These are phyloP conservation scores for Caenorhabditis inopinata DNA, from an alignment of 1,140 invertebrate species.

Conservation along the genomic window DNA sequence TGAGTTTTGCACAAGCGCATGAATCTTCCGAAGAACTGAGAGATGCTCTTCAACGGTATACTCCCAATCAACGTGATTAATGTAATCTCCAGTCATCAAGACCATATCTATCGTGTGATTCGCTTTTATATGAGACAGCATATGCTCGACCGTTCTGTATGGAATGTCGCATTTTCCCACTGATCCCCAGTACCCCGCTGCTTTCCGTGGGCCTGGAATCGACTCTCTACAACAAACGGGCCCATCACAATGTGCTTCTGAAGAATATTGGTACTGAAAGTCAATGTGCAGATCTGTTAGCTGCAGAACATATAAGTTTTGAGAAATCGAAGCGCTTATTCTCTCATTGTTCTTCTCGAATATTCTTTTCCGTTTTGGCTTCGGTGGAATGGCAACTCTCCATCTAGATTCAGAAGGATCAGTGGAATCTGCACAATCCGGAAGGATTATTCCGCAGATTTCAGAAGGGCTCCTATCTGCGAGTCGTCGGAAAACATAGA, in stretches of 20 bases:
- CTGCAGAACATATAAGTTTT: conserved; percentile 67
- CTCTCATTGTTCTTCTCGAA: not conserved
- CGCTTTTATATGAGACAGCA: conserved; percentile 56
- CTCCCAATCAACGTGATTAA: conserved; percentile 60
- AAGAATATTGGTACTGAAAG: conserved; percentile 64
- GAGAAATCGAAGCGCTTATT: not conserved
- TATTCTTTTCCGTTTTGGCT: conserved; percentile 22
- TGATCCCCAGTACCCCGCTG: conserved; percentile 64
- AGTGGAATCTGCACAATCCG: conserved; percentile 40
- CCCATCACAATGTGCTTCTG: conserved; percentile 67
- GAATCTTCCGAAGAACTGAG: conserved; percentile 45
- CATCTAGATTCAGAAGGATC: conserved; percentile 37
- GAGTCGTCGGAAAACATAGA: conserved; percentile 48
- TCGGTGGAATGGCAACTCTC: conserved; percentile 40
- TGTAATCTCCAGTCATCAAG: conserved; percentile 59
- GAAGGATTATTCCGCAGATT: conserved; percentile 43
- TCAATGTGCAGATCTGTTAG: conserved; percentile 70
- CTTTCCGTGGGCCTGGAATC: conserved; percentile 22
- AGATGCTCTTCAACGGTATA: conserved; percentile 58
- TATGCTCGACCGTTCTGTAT: conserved; percentile 57
- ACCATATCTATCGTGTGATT: conserved; percentile 61
- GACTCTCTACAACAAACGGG: conserved; percentile 68
- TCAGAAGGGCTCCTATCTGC: conserved; percentile 35
- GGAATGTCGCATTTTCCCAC: conserved; percentile 59
- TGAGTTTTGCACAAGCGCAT: conserved; percentile 51